These are phyloP conservation scores for Trematocara stigmaticum DNA, from an alignment of 2,113 vertebrate species.

Conservation along the genomic window DNA sequence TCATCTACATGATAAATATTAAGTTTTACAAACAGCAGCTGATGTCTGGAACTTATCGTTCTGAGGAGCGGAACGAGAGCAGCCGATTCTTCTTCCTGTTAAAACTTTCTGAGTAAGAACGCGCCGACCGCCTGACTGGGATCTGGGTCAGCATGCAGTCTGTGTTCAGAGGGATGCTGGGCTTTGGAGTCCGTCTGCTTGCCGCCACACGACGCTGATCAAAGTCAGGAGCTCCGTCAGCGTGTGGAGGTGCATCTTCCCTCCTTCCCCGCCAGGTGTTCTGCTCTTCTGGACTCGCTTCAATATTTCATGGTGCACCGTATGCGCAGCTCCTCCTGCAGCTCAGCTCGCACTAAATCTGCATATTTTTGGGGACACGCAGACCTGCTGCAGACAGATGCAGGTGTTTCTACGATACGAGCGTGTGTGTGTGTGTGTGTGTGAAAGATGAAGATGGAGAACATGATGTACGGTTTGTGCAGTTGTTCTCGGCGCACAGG, in stretches of 20 bases:
- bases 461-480: not conserved
- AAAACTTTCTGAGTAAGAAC: not conserved
- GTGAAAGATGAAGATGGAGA: not conserved
- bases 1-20: not conserved
- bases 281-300: constrained; percentile 38
- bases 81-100: not conserved
- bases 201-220: constrained; percentile 21
- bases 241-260: not conserved
- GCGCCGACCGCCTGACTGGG: not conserved
- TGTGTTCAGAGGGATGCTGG: not conserved
- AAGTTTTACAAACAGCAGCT: not conserved
- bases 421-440: not conserved
- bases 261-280: constrained; percentile 48
- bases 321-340: constrained; percentile 28
- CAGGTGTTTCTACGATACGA: not conserved
- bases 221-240: constrained; percentile 9
- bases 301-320: constrained; percentile 56
- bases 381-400: not conserved
- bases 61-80: not conserved
- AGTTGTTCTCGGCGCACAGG: constrained; percentile 3
- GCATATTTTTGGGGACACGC: constrained; percentile 27
- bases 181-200: constrained; percentile 16
- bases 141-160: constrained; percentile 33
- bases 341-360: not conserved
- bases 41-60: not conserved